A percentile compares a stretch with the other conserved stretches of the same genome.
Conservation (phyloP, 2,888 invertebrate genomes). For the Eledona agricola region DNA sequence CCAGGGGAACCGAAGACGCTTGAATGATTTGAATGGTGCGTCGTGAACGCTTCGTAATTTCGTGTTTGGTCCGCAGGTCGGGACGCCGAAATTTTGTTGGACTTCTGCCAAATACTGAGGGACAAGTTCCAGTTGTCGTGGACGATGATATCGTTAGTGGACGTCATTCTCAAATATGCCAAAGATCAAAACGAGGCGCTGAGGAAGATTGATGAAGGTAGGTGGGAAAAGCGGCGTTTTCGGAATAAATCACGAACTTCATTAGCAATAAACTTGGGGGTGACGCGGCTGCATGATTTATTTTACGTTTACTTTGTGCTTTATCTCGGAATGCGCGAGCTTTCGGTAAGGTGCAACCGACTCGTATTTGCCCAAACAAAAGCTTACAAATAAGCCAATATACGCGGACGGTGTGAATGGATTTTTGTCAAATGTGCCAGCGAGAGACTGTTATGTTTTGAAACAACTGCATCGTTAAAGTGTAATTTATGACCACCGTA, state of each 20-base stretch:
- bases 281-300: constrained; percentile 48
- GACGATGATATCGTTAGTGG: constrained; percentile 63
- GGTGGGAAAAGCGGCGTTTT: constrained; percentile 37
- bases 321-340: constrained; percentile 29
- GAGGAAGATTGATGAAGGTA: constrained; percentile 64
- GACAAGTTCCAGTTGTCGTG: constrained; percentile 61
- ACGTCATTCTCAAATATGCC: constrained; percentile 63
- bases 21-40: too few relatives aligned
- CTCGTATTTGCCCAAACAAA: constrained; percentile 43
- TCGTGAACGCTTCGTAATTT: too few relatives aligned
- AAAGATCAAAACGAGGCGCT: constrained; percentile 63
- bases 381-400: constrained; percentile 52
- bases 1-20: too few relatives aligned
- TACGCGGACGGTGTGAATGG: constrained; percentile 41
- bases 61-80: constrained; percentile 50
- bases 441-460: constrained; percentile 53
- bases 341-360: too few relatives aligned
- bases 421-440: constrained; percentile 56
- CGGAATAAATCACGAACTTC: constrained; percentile 52
- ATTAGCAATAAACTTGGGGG: constrained; percentile 46
- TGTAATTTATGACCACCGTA: constrained; percentile 61
- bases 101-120: constrained; percentile 60
- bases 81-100: constrained; percentile 60
- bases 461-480: constrained; percentile 64
- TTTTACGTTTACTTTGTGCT: constrained; percentile 48